Base-by-base conservation (phyloP, 2,888 invertebrate genomes). In the Drosophila antonietae region DNA sequence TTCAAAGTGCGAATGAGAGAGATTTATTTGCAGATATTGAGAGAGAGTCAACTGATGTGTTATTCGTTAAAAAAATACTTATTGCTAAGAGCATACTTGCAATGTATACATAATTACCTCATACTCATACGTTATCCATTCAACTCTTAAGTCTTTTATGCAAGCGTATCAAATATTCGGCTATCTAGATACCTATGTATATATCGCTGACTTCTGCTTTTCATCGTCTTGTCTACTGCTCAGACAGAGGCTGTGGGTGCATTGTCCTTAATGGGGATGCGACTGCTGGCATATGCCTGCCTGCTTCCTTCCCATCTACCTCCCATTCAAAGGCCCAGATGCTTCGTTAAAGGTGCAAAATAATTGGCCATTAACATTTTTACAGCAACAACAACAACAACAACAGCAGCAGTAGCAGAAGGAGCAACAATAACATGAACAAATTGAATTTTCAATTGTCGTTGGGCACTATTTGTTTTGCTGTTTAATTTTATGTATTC, bases 361-460 rank as follows among this genome's bases (percentile, higher is more conserved):
- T 78, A 79, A 88, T 85, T 85, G 85, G 79, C 88, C 74, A 78
- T 83, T 83, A 64, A 57, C 51, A 65, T 65, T 84, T 51, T 81
- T 65, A 81, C 77, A 74, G 49, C 51, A 63, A 61, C 59, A 55
- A 39, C 28, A 18, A 28, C 12, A n/a, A n/a, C n/a, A n/a, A n/a
- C n/a, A n/a, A n/a, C n/a, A n/a, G n/a, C n/a, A 67, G 46, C 4
- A 41, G 18, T 9, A 15, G 20, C 77, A 74, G 49, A 44, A 23
- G 4, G 3, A 28, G 28, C 28, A 28, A 28, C 28, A 28, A 6
- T 28, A 28, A 28, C 31, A 69, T 60, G 1, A 41, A 46, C 37
- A 80, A 81, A 80, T 75, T 73, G 69, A 80, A 80, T 68, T 67
- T 46, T 44, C 47, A 65, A 55, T 31, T 7, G 47, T 41, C 20